phyloP scores from a whole-genome alignment of 2,797 vertebrate genomes.

The Ciconia nigra region DNA sequence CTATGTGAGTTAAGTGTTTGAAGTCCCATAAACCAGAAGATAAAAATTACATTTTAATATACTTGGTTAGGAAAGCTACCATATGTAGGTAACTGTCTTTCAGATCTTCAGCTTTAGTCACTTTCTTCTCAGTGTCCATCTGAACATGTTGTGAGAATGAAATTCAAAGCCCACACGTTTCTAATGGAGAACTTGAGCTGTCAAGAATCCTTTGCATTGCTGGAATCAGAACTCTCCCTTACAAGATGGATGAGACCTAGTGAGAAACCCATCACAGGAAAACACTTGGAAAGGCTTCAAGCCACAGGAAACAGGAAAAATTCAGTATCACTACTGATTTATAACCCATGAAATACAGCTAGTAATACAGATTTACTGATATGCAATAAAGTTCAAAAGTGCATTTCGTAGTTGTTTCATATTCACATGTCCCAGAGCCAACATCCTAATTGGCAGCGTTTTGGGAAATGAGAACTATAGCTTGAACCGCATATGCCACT shows the following conservation, averaged over 20 bases:
- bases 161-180: neutral
- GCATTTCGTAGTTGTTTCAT: neutral
- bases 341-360: neutral
- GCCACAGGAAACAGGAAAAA: neutral
- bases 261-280: neutral
- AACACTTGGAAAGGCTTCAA: constrained; percentile 3
- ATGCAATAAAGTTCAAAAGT: neutral
- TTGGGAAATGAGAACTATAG: neutral
- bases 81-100: neutral
- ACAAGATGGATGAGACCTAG: neutral
- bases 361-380: neutral
- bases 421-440: neutral
- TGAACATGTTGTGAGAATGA: neutral
- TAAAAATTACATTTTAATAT: neutral
- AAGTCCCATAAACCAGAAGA: constrained; percentile 3
- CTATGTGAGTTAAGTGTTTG: neutral
- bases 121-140: neutral
- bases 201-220: neutral
- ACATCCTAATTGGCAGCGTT: neutral
- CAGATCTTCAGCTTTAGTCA: neutral
- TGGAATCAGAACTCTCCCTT: neutral
- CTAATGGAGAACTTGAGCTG: neutral
- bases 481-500: neutral
- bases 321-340: neutral
- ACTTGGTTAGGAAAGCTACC: neutral